These are phyloP conservation scores for Motacilla tschutschensis DNA, from an alignment of 2,113 vertebrate genomes.

Conservation along the genomic window DNA sequence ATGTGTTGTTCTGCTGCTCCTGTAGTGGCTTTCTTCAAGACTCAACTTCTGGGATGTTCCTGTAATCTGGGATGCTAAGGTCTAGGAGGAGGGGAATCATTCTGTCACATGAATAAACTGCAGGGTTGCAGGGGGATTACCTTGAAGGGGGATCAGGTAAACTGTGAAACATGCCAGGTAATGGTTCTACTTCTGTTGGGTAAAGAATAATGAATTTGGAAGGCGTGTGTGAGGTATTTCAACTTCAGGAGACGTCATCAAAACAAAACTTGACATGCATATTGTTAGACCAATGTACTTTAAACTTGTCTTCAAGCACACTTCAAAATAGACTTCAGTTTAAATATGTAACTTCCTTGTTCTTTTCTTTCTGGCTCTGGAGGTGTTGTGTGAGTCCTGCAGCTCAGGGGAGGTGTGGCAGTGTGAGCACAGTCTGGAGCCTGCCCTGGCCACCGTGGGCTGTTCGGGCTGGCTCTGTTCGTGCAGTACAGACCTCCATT, in stretches of 20 bases:
- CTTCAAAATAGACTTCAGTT: neutral
- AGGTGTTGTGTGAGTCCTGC: neutral
- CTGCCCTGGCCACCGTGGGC: rapidly evolving
- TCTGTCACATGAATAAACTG: neutral
- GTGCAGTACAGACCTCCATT: neutral
- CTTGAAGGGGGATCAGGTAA: neutral
- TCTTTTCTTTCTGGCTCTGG: neutral
- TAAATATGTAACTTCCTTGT: neutral
- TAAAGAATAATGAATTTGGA: neutral
- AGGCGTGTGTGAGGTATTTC: neutral
- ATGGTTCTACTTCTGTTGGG: neutral
- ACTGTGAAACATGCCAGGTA: neutral
- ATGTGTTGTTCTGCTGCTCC: neutral
- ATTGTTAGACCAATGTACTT: neutral
- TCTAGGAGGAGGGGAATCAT: neutral
- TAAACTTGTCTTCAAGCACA: neutral
- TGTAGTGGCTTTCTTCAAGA: neutral
- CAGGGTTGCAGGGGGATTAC: neutral
- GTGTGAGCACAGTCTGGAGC: neutral
- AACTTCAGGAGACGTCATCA: neutral
- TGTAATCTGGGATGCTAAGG: neutral
- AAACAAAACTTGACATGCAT: rapidly evolving
- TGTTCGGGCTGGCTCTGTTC: neutral
- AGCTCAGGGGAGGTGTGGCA: neutral
- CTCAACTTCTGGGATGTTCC: rapidly evolving